A percentile compares a stretch with the other conserved stretches of the same genome.
Conservation (phyloP, 2,888 invertebrate genomes). For the Seladonia tumulorum region DNA sequence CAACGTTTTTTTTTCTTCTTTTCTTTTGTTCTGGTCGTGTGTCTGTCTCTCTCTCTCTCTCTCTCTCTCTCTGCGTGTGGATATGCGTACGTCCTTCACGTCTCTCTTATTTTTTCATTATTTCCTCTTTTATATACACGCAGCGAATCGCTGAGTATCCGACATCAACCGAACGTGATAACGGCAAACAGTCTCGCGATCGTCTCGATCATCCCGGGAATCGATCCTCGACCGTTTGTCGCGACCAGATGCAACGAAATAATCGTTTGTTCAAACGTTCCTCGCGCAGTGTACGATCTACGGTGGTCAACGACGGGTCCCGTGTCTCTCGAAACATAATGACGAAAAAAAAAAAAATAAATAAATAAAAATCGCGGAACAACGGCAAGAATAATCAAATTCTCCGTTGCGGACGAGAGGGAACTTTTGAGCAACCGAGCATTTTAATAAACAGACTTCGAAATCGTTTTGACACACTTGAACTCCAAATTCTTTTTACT, state of each 20-base stretch:
- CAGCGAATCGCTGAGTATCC: slow-evolving; percentile 42
- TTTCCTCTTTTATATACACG: slow-evolving; percentile 24
- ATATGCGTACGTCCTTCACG: not conserved
- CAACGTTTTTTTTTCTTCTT: slow-evolving; percentile 9
- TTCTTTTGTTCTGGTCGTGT: not conserved
- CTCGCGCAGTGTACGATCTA: not conserved
- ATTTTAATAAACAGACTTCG: no score
- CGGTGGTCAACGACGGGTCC: slow-evolving; percentile 2
- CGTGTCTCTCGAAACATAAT: slow-evolving; percentile 16
- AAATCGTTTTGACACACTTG: no score
- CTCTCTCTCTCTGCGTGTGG: no score
- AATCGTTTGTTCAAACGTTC: slow-evolving; percentile 13
- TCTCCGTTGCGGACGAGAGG: slow-evolving; percentile 47
- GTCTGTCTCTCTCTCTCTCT: no score
- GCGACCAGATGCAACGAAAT: slow-evolving; percentile 14
- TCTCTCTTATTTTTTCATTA: no score
- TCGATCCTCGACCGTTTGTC: slow-evolving; percentile 1
- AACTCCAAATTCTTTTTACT: no score
- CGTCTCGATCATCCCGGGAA: not conserved
- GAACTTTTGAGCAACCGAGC: slow-evolving; percentile 59
- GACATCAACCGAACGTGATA: slow-evolving; percentile 15
- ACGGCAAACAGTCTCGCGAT: not conserved
- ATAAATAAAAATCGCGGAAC: not conserved
- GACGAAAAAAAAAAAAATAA: no score
- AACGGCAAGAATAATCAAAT: slow-evolving; percentile 2